Conservation (phyloP, 92 coral and sea anemone species). For the Ricordea florida region DNA sequence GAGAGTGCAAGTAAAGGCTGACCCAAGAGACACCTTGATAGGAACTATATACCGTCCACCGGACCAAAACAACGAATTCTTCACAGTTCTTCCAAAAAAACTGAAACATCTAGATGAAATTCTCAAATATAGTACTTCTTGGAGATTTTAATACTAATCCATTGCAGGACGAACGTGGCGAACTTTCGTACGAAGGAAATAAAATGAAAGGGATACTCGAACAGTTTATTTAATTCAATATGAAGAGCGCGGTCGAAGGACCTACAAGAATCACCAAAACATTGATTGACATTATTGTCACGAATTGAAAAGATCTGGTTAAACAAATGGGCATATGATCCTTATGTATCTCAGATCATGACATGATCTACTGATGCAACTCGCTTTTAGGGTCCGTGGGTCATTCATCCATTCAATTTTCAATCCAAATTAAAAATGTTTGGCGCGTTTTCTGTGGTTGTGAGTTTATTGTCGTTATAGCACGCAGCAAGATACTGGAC, state of each 20-base stretch:
- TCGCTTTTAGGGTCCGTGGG: too few species aligned
- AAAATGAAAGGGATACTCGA: background rate
- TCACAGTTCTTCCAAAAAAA: background rate
- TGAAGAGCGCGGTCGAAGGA: background rate
- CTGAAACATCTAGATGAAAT: slow-evolving; percentile 3
- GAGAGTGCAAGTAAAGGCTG: slow-evolving; percentile 19
- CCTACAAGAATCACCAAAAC: slow-evolving; percentile 8
- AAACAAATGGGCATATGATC: background rate
- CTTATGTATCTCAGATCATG: too few species aligned
- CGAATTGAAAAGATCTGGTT: background rate
- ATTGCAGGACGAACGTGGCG: background rate
- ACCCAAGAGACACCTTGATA: slow-evolving; percentile 1
- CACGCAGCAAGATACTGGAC: too few species aligned
- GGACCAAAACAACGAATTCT: background rate
- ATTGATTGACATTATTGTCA: slow-evolving; percentile 4
- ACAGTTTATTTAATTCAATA: background rate
- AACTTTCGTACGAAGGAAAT: background rate
- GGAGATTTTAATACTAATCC: slow-evolving; percentile 9
- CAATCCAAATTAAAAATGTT: too few species aligned
- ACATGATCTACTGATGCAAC: too few species aligned
- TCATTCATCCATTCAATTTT: too few species aligned
- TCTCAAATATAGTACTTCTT: slow-evolving; percentile 1
- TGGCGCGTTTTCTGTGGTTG: too few species aligned
- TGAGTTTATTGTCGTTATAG: too few species aligned
- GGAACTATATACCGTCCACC: slow-evolving; percentile 15